phyloP scores from a whole-genome alignment of 2,888 invertebrate species.

The Gastracanthus pulcherrimus region DNA sequence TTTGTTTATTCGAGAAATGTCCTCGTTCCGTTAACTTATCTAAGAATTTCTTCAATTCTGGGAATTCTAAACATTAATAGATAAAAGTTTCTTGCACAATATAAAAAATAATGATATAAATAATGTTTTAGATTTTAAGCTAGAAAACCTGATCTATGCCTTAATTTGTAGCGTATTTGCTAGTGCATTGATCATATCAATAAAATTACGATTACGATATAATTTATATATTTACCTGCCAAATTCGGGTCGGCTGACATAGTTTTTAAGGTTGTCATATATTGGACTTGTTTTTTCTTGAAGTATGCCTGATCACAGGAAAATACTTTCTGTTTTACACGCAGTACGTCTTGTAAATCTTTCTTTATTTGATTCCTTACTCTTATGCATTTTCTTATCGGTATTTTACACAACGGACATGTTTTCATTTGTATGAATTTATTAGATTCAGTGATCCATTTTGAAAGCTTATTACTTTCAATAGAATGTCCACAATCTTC shows the following conservation, averaged over 20 bases:
- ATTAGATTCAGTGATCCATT: conserved; percentile 12
- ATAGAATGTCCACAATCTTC: conserved; percentile 40
- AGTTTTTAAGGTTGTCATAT: neutral
- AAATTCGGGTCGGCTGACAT: neutral
- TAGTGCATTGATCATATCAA: too few relatives aligned
- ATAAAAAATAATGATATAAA: too few relatives aligned
- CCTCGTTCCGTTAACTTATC: neutral
- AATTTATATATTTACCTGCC: neutral
- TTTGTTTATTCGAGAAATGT: neutral
- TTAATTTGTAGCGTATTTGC: too few relatives aligned
- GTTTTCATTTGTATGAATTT: neutral
- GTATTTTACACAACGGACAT: conserved; percentile 23
- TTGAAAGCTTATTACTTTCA: conserved; percentile 16
- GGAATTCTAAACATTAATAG: neutral
- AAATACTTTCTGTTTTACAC: conserved; percentile 18
- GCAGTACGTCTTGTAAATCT: neutral
- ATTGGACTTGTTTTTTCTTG: neutral
- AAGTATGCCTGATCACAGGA: neutral
- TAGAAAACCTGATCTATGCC: too few relatives aligned
- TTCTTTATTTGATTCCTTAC: conserved; percentile 19
- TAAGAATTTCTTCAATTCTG: neutral
- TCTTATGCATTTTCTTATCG: conserved; percentile 1
- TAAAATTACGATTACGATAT: too few relatives aligned
- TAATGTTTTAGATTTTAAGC: too few relatives aligned
- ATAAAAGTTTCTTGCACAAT: too few relatives aligned